Percentiles rank a stretch among this genome's conserved stretches.
These are phyloP conservation scores for Itoplectis maculator DNA, from an alignment of 2,888 invertebrate species.

Conservation along the genomic window DNA sequence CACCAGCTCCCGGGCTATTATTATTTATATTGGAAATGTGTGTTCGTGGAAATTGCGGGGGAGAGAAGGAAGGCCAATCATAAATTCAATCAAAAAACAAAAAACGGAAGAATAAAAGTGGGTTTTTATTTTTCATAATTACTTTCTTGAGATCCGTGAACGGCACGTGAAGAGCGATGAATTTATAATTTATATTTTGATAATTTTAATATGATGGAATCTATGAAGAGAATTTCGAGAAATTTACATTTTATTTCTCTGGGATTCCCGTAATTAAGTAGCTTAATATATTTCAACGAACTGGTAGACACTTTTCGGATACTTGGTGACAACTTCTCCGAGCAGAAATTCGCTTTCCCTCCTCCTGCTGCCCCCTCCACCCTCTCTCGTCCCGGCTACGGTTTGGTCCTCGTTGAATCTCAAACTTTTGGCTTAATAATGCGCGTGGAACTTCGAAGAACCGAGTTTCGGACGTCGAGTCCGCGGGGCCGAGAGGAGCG, in stretches of 20 bases:
- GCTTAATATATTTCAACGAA: constrained; percentile 61
- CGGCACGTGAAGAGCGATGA: neutral
- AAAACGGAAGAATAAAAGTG: too few relatives aligned
- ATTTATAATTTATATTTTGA: neutral
- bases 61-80: too few relatives aligned
- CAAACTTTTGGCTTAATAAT: constrained; percentile 68
- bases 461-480: constrained; percentile 58
- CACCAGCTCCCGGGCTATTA: neutral
- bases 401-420: constrained; percentile 51
- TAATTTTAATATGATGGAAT: constrained; percentile 1
- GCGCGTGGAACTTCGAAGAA: constrained; percentile 54
- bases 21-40: neutral
- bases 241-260: constrained; percentile 14
- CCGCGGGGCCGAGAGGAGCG: constrained; percentile 48
- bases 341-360: constrained; percentile 48
- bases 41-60: neutral
- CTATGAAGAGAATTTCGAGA: neutral
- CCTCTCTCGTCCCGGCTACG: too few relatives aligned
- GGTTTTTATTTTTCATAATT: too few relatives aligned
- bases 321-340: constrained; percentile 62
- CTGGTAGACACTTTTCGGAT: constrained; percentile 64
- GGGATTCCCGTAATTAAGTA: constrained; percentile 52
- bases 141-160: too few relatives aligned
- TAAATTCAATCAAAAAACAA: too few relatives aligned
- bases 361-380: too few relatives aligned